Base-by-base conservation (phyloP, 2,888 invertebrate genomes). In the Dryocosmus kuriphilus region DNA sequence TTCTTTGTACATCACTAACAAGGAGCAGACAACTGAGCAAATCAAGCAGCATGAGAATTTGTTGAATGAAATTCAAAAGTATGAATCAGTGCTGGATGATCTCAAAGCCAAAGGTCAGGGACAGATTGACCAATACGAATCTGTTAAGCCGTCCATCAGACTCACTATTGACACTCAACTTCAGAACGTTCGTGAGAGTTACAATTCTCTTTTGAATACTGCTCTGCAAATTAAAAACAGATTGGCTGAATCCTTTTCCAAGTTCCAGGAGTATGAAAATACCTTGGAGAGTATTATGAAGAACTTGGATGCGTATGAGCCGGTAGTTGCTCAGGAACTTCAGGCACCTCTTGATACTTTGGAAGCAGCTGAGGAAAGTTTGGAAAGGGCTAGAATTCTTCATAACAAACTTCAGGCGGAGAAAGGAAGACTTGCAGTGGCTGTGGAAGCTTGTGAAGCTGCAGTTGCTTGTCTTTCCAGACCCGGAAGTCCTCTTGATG, bases 201-300 rank as follows among this genome's bases (percentile, higher is more conserved):
- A 98, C 89, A 95, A 97, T 89, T 97, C 98, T 0, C 92, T 98
- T 11, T 92, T 98, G 57, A 95, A 96, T 78, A 98, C 98, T 0
- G 98, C 98, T 0, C 91, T 97, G 63, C 98, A 98, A 92, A 98
- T 98, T 80, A 96, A 97, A 90, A 96, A 96, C 84, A 95, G 98
- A 55, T 92, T 98, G 46, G 93, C 96, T 46, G 98, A 98, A 88
- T 97, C 98, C 0, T 92, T 98, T 80, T 95, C 96, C 38, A 98
- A 98, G 91, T 99, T 98, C 93, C 96, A 97, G 89, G 97, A 98
- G 89, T 98, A 98, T 88, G 98, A 98, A 91, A 96, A 97, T 81
- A 97, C 97, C 0, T 92, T 98, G 79, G 96, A 96, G 87, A 96
- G 96, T 85, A 97, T 98, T 75, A 94, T 96, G 93, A 93, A 93